Evolutionary conservation across 2,888 invertebrate species (phyloP), one percentile per base, ranked within the genome.

Genomic region (Labia minor): DNA sequence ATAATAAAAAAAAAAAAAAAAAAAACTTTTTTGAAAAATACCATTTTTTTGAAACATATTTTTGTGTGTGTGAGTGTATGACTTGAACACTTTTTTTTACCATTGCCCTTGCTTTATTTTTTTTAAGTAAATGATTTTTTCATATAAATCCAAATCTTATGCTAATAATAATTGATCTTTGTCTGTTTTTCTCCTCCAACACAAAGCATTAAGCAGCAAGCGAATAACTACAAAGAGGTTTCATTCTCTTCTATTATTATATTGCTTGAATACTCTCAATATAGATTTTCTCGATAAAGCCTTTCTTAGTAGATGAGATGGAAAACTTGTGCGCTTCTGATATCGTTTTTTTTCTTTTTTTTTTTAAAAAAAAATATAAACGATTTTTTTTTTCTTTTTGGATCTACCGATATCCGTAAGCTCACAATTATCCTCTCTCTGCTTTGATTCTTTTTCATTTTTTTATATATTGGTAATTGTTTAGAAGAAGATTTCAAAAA

Each of bases 61-160:
- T 49, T 49, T 49, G 49, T 49, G 49, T 49, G 49, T 49, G 49
- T 49, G 49, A 49, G 49, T 49, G 49, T 49, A 49, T 49, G 49
- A 49, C 49, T 49, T 49, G 4, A 49, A 49, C 49, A 49, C 49
- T 49, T 49, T 49, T 49, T 49, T 49, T 8, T 8, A 49, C n/a
- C n/a, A n/a, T n/a, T 49, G 49, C 49, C 49, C 49, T 49, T 49
- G 49, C 49, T 49, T 49, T 49, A n/a, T 33, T 33, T 33, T 33
- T 33, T 33, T 8, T 33, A 33, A 33, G 33, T 10, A 49, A 49
- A 10, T 49, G 16, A n/a, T 49, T 49, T 49, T 49, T 49, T 16
- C 49, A 49, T 49, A 49, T 49, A 49, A 49, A 49, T n/a, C 14
- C 49, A 49, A 49, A 49, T 14, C 4, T 49, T 49, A 49, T 49